phyloP scores from a whole-genome alignment of 2,797 vertebrate genomes.

The Leptoclinus maculatus region DNA sequence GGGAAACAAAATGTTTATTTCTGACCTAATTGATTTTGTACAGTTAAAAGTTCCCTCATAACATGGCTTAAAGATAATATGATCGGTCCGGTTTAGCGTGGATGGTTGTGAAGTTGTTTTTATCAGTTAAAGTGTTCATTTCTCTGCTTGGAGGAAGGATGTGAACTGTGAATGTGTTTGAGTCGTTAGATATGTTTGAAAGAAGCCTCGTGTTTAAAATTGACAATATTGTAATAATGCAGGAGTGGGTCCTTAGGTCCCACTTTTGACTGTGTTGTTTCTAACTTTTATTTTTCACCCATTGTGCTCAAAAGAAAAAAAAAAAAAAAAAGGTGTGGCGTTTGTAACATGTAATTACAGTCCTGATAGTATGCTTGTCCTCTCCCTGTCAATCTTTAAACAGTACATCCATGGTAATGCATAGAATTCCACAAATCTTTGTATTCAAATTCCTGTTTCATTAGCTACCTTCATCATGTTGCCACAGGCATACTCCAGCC shows the following conservation, averaged over 20 bases:
- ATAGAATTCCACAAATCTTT: conserved; percentile 64
- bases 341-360: conserved; percentile 57
- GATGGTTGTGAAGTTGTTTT: conserved; percentile 44
- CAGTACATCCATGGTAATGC: conserved; percentile 26
- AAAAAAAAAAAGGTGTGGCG: conserved; percentile 19
- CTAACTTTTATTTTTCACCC: conserved; percentile 41
- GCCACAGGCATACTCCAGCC: conserved; percentile 53
- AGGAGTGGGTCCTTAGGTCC: conserved; percentile 33
- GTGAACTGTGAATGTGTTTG: conserved; percentile 73
- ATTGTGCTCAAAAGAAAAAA: conserved; percentile 40
- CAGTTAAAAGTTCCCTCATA: conserved; percentile 29
- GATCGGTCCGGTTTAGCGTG: conserved; percentile 37
- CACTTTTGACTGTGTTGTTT: conserved; percentile 42
- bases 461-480: conserved; percentile 56
- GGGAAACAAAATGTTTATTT: conserved; percentile 27
- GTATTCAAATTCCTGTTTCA: conserved; percentile 58
- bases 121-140: conserved; percentile 51
- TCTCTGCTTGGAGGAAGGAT: conserved; percentile 42
- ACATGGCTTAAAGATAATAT: conserved; percentile 36
- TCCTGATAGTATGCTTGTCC: conserved; percentile 46
- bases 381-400: conserved; percentile 40
- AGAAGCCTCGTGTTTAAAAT: conserved; percentile 47
- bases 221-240: conserved; percentile 48
- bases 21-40: conserved; percentile 52
- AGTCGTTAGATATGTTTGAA: conserved; percentile 58